Conservation (phyloP, 1,140 invertebrate genomes). For the Pogonomyrmex californicus region DNA sequence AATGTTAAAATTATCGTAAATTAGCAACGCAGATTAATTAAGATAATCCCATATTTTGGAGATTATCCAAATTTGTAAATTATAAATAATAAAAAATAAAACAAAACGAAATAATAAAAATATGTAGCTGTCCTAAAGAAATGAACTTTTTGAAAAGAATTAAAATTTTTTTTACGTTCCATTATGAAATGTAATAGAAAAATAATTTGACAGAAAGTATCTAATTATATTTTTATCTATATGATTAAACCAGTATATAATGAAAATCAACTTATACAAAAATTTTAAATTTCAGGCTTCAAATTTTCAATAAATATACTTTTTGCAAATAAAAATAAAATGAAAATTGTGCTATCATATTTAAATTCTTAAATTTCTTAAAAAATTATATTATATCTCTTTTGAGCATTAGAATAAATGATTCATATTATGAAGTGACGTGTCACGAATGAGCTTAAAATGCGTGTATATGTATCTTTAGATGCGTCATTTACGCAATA, state of each 20-base stretch:
- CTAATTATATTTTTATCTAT: no score
- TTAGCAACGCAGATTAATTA: neutral
- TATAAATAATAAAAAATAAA: neutral
- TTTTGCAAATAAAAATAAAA: no score
- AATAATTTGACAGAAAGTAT: neutral
- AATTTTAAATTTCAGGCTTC: no score
- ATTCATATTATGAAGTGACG: neutral
- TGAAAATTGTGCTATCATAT: no score
- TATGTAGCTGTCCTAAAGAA: neutral
- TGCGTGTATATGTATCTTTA: neutral
- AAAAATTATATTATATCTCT: no score
- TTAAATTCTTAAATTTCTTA: no score
- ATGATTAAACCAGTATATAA: no score
- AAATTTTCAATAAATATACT: no score
- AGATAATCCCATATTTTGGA: neutral
- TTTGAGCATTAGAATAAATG: no score
- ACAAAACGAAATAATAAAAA: neutral
- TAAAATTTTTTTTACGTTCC: neutral
- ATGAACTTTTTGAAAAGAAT: neutral
- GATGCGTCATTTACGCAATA: constrained; percentile 1
- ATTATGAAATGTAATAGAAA: neutral
- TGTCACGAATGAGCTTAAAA: neutral
- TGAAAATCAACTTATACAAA: no score
- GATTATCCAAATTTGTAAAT: neutral
- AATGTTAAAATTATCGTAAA: neutral